These are phyloP conservation scores for Altica lythri DNA, from an alignment of 2,888 invertebrate species.

Conservation along the genomic window DNA sequence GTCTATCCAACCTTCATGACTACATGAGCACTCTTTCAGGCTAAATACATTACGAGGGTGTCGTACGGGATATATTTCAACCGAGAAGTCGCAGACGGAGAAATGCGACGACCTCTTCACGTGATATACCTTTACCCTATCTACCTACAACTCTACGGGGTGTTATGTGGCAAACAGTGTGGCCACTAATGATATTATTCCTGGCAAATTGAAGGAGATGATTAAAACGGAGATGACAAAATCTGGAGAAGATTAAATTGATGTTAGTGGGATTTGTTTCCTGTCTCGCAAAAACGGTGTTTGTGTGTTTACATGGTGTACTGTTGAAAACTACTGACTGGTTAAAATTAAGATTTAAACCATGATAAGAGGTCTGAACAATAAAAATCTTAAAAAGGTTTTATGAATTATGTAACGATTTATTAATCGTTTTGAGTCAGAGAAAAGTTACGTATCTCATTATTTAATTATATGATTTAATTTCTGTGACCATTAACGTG, in stretches of 20 bases:
- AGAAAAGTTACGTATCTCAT: no score
- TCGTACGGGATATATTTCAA: constrained; percentile 38
- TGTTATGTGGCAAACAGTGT: constrained; percentile 8
- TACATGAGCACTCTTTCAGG: constrained; percentile 35
- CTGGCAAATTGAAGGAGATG: constrained; percentile 8
- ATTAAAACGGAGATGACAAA: constrained; percentile 5
- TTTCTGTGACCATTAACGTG: no score
- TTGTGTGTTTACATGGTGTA: no score
- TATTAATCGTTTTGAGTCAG: no score
- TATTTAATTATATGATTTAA: no score
- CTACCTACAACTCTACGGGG: constrained; percentile 8
- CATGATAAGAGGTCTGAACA: no score
- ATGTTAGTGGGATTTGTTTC: no score
- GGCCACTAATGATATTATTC: constrained; percentile 18
- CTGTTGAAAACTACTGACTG: no score
- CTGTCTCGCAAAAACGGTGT: no score
- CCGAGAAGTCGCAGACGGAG: constrained; percentile 30
- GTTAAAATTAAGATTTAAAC: no score
- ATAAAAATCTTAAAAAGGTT: no score
- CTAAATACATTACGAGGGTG: constrained; percentile 41
- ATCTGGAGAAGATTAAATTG: not conserved
- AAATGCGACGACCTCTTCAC: constrained; percentile 11
- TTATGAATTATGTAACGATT: no score
- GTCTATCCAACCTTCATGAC: constrained; percentile 40
- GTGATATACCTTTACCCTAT: not conserved